A percentile compares a stretch with the other conserved stretches of the same genome.
Conservation (phyloP, 1,140 invertebrate genomes). For the Zaprionus ornatus region DNA sequence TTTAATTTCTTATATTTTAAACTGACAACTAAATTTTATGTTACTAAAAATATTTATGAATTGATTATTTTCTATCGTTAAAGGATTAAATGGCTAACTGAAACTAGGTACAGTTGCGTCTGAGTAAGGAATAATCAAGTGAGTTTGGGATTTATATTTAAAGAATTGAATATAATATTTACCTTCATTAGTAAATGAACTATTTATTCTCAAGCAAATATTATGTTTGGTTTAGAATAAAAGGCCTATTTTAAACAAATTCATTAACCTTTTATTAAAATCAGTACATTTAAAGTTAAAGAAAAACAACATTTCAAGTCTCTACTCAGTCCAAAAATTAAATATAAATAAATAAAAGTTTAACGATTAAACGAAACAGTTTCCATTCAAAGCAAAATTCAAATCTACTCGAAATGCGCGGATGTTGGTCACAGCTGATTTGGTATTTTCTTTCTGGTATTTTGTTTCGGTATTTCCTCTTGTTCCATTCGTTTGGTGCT, state of each 20-base stretch:
- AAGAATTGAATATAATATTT: no score
- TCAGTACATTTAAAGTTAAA: not conserved
- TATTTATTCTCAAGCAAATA: no score
- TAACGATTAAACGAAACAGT: not conserved
- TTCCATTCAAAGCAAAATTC: not conserved
- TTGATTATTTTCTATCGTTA: not conserved
- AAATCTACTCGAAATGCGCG: not conserved
- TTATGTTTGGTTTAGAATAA: not conserved
- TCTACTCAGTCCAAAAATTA: not conserved
- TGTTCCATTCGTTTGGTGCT: conserved; percentile 26
- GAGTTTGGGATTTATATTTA: not conserved
- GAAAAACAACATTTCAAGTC: not conserved
- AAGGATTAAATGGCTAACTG: not conserved
- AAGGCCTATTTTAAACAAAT: not conserved
- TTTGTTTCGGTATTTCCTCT: conserved; percentile 16
- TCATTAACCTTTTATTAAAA: no score
- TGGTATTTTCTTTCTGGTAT: conserved; percentile 39
- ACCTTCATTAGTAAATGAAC: not conserved
- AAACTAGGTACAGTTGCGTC: conserved; percentile 4
- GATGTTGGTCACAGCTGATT: conserved; percentile 30
- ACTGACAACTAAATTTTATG: not conserved
- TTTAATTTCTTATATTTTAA: conserved; percentile 6
- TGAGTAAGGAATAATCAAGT: not conserved
- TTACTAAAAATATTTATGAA: not conserved
- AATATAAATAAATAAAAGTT: not conserved